These are phyloP conservation scores for Nemurella pictetii DNA, from an alignment of 2,888 invertebrate species.

Conservation along the genomic window DNA sequence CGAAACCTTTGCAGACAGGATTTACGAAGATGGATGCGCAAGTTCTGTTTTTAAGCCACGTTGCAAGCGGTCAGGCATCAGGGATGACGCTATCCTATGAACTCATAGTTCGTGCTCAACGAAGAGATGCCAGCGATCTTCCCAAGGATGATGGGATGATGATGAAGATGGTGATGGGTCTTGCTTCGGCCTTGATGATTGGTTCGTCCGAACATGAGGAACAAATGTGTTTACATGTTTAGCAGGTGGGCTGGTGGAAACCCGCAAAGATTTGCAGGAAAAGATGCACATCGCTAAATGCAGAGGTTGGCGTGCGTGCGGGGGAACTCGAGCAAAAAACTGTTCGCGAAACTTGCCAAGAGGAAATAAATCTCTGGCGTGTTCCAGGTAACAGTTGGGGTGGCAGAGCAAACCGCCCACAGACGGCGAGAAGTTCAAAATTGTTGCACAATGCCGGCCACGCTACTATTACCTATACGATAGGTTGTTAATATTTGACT, in stretches of 20 bases:
- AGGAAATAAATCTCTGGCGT: not conserved
- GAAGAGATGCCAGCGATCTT: not conserved
- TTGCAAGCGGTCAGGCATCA: not conserved
- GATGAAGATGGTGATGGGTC: not conserved
- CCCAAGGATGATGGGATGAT: not conserved
- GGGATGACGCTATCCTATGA: conserved; percentile 11
- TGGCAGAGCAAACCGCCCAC: not conserved
- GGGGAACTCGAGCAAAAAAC: not conserved
- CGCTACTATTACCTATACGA: not conserved
- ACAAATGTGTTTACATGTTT: not conserved
- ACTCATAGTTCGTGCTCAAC: conserved; percentile 3
- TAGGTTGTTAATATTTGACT: not conserved
- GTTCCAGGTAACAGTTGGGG: not conserved
- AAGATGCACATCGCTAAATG: not conserved
- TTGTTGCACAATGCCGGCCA: too few relatives aligned
- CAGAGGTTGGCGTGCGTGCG: not conserved
- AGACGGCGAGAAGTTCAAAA: not conserved
- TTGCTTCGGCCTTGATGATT: conserved; percentile 1
- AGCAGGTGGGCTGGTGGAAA: not conserved
- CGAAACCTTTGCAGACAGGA: not conserved
- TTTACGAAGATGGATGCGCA: not conserved
- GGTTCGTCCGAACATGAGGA: not conserved
- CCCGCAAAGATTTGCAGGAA: not conserved
- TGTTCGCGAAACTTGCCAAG: not conserved
- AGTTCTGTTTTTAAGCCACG: not conserved